Evolutionary conservation across 2,888 invertebrate genomes (phyloP), one percentile per base, ranked within the genome.

Genomic region (Venusia cambrica): DNA sequence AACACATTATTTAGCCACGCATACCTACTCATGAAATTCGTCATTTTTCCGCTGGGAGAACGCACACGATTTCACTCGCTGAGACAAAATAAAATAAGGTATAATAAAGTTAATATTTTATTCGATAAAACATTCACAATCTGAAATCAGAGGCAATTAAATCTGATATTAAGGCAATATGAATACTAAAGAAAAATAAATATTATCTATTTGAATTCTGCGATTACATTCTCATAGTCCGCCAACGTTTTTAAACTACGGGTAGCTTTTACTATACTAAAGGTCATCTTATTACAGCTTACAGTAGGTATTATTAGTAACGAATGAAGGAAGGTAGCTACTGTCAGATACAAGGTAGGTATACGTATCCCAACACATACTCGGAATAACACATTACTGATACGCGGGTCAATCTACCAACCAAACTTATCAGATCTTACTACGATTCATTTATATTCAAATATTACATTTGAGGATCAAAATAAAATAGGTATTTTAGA

Each of bases 81-180:
- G n/a, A n/a, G n/a, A 8, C 12, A 15, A 25, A 39, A 39, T 33
- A 2, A 30, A 34, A 33, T 20, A 20, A 50, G 48, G 48, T 42
- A 49, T 68, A 70, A 69, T 73, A 78, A 76, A 79, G 75, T 76
- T 75, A 75, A 74, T 74, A 75, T 44, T 49, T 79, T 80, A 80
- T 80, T 83, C 71, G 72, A 80, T 79, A 81, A 78, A 77, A 79
- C 74, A 75, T 80, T 75, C 74, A 80, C 74, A 81, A 79, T 79
- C 71, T 79, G 74, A 74, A 77, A 62, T 58, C 71, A 69, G 69
- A 70, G 72, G 78, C 73, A 73, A 68, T 73, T 73, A 70, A 73
- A 71, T 77, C 67, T 75, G 74, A 68, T 73, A 70, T 76, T 78
- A 78, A 74, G 75, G 77, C 77, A 79, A 75, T 77, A 75, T 67